Evolutionary conservation across 2,797 vertebrate species (phyloP), one percentile per base, ranked within the genome.

Genomic region (Betta splendens): DNA sequence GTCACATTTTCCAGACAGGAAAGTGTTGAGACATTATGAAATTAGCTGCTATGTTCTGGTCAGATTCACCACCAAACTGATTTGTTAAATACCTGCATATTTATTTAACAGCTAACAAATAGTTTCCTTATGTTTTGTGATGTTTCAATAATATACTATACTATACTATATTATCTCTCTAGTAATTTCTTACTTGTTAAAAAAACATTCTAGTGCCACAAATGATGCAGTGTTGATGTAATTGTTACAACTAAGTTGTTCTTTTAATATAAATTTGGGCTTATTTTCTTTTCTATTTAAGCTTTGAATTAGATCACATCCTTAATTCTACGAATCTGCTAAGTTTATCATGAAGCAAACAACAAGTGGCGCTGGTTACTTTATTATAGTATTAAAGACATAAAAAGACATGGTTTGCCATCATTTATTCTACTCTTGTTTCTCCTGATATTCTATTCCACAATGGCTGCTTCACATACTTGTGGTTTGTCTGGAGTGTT

Each of bases 401-500:
- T 62, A 46, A 16, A 20, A 40, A 15, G 2, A 50, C 7, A 16
- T 26, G 29, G 2, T 26, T 5, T 45, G 2, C 42, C 35, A 18
- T 40, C 2, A 28, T 42, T 7, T 17, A 29, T 43, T 40, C 0
- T 0, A 28, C 10, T 4, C 5, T 49, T 5, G 62, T 15, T 40
- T 0, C 16, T 16, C 4, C 9, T 23, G 0, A 81, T 50, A 78
- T 55, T 79, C 47, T 64, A 58, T 35, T 86, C 76, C 40, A 65
- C 53, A 54, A 16, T 4, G 31, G 40, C 3, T 18, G 2, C 73
- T 33, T 90, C 79, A 23, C 21, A 79, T 29, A 98, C 69, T 49
- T 81, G 85, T 40, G 95, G 96, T 73, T 91, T 93, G 68, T 95
- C 95, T 28, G 95, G 95, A 73, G 96, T 94, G 83, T 99, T 94